phyloP scores from a whole-genome alignment of 2,888 invertebrate species.

The Mesoligia furuncula region DNA sequence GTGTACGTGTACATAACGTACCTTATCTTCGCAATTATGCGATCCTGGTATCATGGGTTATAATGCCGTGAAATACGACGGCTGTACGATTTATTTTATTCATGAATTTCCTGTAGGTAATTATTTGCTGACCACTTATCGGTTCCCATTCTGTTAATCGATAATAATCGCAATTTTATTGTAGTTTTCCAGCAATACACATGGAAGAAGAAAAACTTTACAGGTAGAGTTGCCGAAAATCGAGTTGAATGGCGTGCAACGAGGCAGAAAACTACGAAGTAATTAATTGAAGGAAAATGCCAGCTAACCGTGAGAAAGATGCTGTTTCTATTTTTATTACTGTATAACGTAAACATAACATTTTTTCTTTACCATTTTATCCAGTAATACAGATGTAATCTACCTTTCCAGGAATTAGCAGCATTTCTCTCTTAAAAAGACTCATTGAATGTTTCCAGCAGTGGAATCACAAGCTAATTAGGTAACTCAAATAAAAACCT shows the following conservation, averaged over 20 bases:
- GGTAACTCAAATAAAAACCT: conserved; percentile 25
- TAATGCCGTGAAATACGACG: background rate
- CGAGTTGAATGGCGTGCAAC: no score
- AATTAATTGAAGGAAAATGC: background rate
- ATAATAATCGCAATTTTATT: conserved; percentile 1
- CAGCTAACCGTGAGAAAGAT: background rate
- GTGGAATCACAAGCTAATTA: conserved; percentile 32
- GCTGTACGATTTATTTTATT: background rate
- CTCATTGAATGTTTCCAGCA: background rate
- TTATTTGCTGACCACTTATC: background rate
- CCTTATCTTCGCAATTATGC: conserved; percentile 50
- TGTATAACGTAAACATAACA: no score
- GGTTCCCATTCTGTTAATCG: background rate
- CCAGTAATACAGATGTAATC: background rate
- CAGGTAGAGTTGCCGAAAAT: background rate
- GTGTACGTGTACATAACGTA: conserved; percentile 6
- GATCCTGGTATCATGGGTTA: conserved; percentile 32
- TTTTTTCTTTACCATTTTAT: background rate
- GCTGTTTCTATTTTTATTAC: background rate
- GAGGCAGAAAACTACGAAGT: background rate
- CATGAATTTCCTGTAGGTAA: background rate
- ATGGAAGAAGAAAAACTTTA: background rate
- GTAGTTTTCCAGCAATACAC: background rate
- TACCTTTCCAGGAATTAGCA: background rate
- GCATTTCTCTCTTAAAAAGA: background rate